Conservation (phyloP, 2,888 invertebrate genomes). For the Halictus quadricinctus region DNA sequence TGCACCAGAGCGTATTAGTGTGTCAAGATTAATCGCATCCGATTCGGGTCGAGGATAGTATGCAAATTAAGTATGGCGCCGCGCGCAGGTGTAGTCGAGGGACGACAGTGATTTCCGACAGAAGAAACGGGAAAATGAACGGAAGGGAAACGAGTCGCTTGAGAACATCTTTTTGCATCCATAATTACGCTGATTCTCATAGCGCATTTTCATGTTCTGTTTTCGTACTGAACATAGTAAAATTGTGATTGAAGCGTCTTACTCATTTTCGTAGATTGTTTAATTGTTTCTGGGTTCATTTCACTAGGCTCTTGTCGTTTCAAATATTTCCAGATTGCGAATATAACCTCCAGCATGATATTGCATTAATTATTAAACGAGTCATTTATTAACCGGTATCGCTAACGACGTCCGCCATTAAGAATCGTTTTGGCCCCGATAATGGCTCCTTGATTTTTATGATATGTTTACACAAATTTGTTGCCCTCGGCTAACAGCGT, state of each 20-base stretch:
- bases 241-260: too few relatives aligned
- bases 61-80: conserved; percentile 18
- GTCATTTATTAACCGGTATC: conserved; percentile 1
- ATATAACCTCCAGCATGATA: neutral
- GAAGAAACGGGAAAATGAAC: neutral
- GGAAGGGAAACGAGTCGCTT: neutral
- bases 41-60: conserved; percentile 54
- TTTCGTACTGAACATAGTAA: too few relatives aligned
- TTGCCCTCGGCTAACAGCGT: neutral
- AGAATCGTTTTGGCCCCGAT: neutral
- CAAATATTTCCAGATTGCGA: neutral
- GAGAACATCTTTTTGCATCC: neutral
- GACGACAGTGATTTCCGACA: neutral
- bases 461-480: neutral
- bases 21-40: conserved; percentile 32
- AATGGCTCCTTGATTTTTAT: conserved; percentile 5
- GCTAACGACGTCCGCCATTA: neutral
- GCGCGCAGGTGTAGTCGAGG: neutral
- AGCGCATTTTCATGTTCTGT: too few relatives aligned
- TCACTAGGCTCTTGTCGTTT: neutral
- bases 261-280: too few relatives aligned
- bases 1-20: conserved; percentile 2
- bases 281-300: neutral
- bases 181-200: neutral
- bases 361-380: neutral